A percentile compares a stretch with the other conserved stretches of the same genome.
Conservation (phyloP, 2,113 vertebrate species). For the Xenopus borealis region DNA sequence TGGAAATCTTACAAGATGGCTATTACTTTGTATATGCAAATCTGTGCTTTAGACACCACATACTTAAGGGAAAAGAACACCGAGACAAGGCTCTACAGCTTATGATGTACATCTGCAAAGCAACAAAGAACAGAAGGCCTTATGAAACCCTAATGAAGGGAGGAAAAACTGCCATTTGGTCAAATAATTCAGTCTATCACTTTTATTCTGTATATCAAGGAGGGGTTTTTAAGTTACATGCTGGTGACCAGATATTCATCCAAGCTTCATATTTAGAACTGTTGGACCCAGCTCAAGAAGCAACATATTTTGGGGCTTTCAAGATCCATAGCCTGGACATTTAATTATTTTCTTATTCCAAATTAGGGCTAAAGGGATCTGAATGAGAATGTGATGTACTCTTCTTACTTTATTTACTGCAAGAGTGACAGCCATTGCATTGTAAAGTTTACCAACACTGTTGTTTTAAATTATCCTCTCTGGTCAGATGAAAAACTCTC, state of each 20-base stretch:
- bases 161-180: conserved; percentile 86
- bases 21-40: conserved; percentile 94
- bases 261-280: conserved; percentile 85
- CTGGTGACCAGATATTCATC: conserved; percentile 80
- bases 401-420: no score
- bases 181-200: conserved; percentile 75
- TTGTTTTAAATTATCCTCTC: no score
- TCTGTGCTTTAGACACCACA: conserved; percentile 88
- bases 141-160: conserved; percentile 79
- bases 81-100: conserved; percentile 76
- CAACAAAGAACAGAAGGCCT: conserved; percentile 73
- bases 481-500: no score
- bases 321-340: conserved; percentile 81
- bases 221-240: conserved; percentile 76
- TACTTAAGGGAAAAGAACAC: conserved; percentile 52
- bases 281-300: conserved; percentile 80
- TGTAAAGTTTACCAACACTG: no score
- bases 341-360: conserved; percentile 9
- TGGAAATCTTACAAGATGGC: conserved; percentile 79
- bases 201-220: conserved; percentile 94
- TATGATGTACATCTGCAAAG: conserved; percentile 84
- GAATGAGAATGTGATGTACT: neutral
- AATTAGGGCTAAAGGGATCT: neutral
- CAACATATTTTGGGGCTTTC: conserved; percentile 91
- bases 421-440: no score